Evolutionary conservation across 2,888 invertebrate species (phyloP), one percentile per base, ranked within the genome.

Genomic region (Epinotia bilunana): DNA sequence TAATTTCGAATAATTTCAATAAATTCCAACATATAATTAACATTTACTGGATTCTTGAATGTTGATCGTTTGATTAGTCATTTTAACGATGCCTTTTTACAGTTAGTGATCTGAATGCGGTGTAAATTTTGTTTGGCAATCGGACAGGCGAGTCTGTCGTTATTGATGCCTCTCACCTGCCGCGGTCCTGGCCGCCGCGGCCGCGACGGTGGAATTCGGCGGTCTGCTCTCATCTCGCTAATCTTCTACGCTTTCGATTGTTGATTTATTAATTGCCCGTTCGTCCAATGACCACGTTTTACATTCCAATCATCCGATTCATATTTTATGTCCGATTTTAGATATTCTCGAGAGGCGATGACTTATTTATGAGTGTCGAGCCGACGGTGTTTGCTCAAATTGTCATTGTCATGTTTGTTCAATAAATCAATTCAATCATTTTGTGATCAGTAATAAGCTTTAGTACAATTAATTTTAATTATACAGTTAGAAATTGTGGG

Each of bases 231-330:
- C 88, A 89, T 90, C 87, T 90, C 70, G 58, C 74, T 74, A 89
- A 91, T 90, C 90, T 90, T 90, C 90, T 89, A 91, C 90, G 91
- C 90, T 91, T 91, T 91, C 90, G 83, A 90, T 91, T 89, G 88
- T 89, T 89, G 88, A 90, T 90, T 90, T 74, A 91, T 90, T 91
- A 90, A 90, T 91, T 90, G 90, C 87, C 86, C 87, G 87, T 85
- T 88, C 88, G 89, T 89, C 90, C 89, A 89, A 88, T 87, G 74
- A 58, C 74, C 64, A 74, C 74, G 65, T 73, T 73, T 73, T 73
- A 73, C 76, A 79, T 78, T 77, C 79, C 76, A 62, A 77, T 69
- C 77, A 72, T 73, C 77, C 64, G 63, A 70, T 72, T 76, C 67
- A 76, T 67, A 67, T 73, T 63, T 65, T 49, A 60, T 74, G 46